Evolutionary conservation across 1,140 invertebrate genomes (phyloP), one percentile per base, ranked within the genome.

Genomic region (Hermetia illucens): DNA sequence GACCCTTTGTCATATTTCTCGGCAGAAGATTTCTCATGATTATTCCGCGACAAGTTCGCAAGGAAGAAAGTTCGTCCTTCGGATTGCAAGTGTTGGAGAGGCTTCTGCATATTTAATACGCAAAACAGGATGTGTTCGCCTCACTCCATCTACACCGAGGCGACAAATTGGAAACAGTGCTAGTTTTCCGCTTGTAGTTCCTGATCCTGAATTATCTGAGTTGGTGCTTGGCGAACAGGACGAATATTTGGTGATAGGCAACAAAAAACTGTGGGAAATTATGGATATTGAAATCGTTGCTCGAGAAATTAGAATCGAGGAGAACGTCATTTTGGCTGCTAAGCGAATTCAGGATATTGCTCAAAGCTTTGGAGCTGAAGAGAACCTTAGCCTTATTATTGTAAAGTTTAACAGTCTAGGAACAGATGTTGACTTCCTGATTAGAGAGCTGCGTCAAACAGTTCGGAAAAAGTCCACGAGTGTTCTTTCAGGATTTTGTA

Each of bases 311-410:
- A 70, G 75, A 46, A 72, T 74, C 10, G 77, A 82, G 53, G 72
- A 73, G 8, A 83, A 78, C 58, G 75, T 80, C 5, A 76, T 82
- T 39, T 51, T 85, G 32, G 82, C 81, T 3, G 82, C 82, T 1
- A 88, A 86, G 53, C 64, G 81, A 27, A 61, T 88, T 18, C 78
- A 86, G 54, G 82, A 87, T 59, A 61, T 86, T 21, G 80, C 80
- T 3, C 82, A 87, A 58, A 78, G 80, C 45, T 85, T 86, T 52
- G 81, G 81, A 0, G 77, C 78, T 5, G 77, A 82, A 47, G 78
- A 84, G 38, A 86, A 85, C 58, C 52, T 88, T 2, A 86, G 81
- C 40, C 69, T 87, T 13, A 71, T 86, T 15, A 75, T 88, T 1
- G 65, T 87, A 4, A 63, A 77, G 38, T 74, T 87, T 42, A 71